Evolutionary conservation across 1,140 invertebrate genomes (phyloP).

Genomic region (Microplitis mediator): DNA sequence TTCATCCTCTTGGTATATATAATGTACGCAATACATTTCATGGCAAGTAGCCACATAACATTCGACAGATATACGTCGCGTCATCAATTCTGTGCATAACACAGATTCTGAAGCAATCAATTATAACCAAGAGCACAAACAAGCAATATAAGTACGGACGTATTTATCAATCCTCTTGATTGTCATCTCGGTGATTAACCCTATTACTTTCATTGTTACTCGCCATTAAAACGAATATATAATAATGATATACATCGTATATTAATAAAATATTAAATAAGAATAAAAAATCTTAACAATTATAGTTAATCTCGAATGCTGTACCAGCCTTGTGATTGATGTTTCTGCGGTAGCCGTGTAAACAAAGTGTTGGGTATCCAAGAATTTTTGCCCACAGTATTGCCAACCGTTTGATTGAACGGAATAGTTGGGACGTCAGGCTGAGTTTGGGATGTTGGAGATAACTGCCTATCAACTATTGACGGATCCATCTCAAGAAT

Average conservation of each 20-base stretch:
- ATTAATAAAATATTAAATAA: slow-evolving; percentile 9
- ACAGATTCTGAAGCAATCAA: background rate
- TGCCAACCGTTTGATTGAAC: background rate
- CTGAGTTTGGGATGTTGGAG: slow-evolving; percentile 30
- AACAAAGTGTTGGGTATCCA: background rate
- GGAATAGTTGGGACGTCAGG: slow-evolving; percentile 42
- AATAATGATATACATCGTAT: background rate
- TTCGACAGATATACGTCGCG: background rate
- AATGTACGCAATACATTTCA: background rate
- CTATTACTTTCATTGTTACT: background rate
- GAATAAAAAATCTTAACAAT: slow-evolving; percentile 19
- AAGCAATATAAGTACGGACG: background rate
- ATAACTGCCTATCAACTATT: slow-evolving; percentile 61
- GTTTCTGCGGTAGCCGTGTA: slow-evolving; percentile 15
- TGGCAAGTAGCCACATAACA: background rate
- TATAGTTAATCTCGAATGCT: slow-evolving; percentile 30
- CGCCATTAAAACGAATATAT: background rate
- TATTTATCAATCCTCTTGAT: background rate
- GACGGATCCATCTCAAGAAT: slow-evolving; percentile 70
- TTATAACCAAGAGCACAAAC: background rate
- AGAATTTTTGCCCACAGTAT: slow-evolving; percentile 1
- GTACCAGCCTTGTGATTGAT: slow-evolving; percentile 35
- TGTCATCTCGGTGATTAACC: background rate
- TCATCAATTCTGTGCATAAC: background rate
- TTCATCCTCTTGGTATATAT: background rate